These are phyloP conservation scores for Dipodomys merriami DNA, from an alignment of 2,113 vertebrate species.

Conservation along the genomic window DNA sequence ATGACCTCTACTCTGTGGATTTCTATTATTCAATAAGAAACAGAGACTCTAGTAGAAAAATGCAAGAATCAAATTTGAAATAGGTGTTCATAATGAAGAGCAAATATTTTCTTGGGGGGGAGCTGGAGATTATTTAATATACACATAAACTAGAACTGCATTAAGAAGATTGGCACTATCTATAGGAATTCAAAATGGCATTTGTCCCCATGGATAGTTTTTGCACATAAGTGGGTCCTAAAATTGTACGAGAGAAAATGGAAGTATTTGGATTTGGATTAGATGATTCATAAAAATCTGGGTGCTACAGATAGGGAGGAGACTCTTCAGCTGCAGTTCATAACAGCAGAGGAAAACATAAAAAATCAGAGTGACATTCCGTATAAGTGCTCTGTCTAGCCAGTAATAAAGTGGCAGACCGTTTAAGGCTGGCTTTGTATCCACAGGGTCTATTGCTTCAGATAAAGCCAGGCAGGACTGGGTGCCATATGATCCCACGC, in stretches of 20 bases:
- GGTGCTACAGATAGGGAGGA: background rate
- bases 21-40: background rate
- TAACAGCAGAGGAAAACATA: background rate
- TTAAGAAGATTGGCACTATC: background rate
- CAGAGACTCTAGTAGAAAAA: background rate
- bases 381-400: background rate
- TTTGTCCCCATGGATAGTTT: background rate
- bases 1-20: background rate
- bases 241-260: slow-evolving; percentile 6
- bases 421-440: background rate
- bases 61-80: background rate
- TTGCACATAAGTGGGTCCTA: background rate
- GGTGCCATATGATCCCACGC: background rate
- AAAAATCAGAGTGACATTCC: background rate
- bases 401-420: background rate
- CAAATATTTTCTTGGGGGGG: background rate
- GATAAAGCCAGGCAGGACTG: background rate
- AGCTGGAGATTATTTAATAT: background rate
- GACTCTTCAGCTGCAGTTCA: background rate
- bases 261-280: slow-evolving; percentile 36
- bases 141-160: background rate
- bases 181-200: background rate
- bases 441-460: background rate
- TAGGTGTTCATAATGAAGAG: background rate
- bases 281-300: slow-evolving; percentile 4